Conservation (phyloP, 2,888 invertebrate species). For the Andrena haemorrhoa region DNA sequence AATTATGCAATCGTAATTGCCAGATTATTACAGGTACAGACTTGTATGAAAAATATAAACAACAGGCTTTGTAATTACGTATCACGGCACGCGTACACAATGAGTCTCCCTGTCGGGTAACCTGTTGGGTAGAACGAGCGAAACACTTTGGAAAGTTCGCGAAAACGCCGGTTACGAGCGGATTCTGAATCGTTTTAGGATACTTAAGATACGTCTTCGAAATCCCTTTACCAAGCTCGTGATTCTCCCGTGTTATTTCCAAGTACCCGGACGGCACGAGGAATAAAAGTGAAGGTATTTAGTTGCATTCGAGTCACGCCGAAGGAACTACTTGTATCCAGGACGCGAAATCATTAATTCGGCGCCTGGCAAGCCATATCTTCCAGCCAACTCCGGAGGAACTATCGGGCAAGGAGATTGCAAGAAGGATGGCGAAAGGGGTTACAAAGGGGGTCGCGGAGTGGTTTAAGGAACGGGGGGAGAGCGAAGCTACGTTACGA, state of each 20-base stretch:
- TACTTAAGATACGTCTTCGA: constrained; percentile 41
- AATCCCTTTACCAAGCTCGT: constrained; percentile 18
- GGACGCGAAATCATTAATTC: constrained; percentile 74
- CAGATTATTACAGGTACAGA: not conserved
- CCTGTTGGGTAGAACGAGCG: constrained; percentile 66
- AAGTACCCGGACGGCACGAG: too few species aligned
- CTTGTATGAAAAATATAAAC: not conserved
- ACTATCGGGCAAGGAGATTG: constrained; percentile 59
- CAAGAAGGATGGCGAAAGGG: constrained; percentile 44
- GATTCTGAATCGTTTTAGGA: constrained; percentile 64
- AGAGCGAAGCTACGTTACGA: constrained; percentile 77
- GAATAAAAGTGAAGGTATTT: not conserved
- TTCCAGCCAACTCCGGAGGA: constrained; percentile 75
- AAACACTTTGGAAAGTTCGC: constrained; percentile 61
- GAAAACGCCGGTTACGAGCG: constrained; percentile 60
- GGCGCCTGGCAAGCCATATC: constrained; percentile 76
- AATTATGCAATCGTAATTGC: not conserved
- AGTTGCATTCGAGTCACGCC: constrained; percentile 43
- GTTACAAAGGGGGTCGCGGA: constrained; percentile 69
- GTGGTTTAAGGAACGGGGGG: constrained; percentile 74
- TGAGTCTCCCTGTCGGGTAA: constrained; percentile 45
- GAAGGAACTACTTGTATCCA: constrained; percentile 72
- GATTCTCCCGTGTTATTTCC: not conserved
- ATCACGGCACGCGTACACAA: constrained; percentile 26
- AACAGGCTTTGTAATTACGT: constrained; percentile 56